Conservation (phyloP, 2,888 invertebrate species). For the Perizoma flavofasciatum region DNA sequence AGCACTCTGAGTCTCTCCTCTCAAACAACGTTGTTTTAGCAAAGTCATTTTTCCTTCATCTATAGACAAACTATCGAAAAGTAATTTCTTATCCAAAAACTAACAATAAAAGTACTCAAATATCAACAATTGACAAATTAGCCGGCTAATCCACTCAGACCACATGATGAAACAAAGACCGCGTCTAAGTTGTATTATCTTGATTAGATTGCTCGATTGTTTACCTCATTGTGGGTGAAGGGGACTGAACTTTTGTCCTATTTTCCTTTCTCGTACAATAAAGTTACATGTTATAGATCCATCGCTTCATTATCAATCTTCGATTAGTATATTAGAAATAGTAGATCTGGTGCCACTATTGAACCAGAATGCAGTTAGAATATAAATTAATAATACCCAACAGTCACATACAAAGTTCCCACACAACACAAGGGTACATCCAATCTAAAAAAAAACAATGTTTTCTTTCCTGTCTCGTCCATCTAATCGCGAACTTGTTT, state of each 20-base stretch:
- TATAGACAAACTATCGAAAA: neutral
- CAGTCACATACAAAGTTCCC: too few species aligned
- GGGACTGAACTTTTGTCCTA: constrained; percentile 27
- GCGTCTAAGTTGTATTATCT: constrained; percentile 37
- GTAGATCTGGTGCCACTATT: too few species aligned
- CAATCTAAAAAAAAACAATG: neutral
- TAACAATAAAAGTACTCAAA: constrained; percentile 13
- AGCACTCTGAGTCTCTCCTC: too few species aligned
- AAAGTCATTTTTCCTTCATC: too few species aligned
- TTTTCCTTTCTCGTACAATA: constrained; percentile 38
- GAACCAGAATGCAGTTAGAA: too few species aligned
- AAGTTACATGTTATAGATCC: constrained; percentile 7
- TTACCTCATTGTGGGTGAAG: constrained; percentile 39
- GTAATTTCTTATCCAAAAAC: neutral
- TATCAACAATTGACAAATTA: constrained; percentile 34
- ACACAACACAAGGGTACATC: constrained; percentile 4
- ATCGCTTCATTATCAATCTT: neutral
- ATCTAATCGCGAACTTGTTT: constrained; percentile 56
- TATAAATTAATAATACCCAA: too few species aligned
- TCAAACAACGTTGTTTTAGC: too few species aligned
- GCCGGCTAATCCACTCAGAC: constrained; percentile 30
- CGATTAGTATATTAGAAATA: too few species aligned
- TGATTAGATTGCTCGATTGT: constrained; percentile 53
- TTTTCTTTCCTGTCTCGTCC: constrained; percentile 40
- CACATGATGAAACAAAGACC: constrained; percentile 34